Base-by-base conservation (phyloP, 2,888 invertebrate species). In the Chrysomela aeneicollis region DNA sequence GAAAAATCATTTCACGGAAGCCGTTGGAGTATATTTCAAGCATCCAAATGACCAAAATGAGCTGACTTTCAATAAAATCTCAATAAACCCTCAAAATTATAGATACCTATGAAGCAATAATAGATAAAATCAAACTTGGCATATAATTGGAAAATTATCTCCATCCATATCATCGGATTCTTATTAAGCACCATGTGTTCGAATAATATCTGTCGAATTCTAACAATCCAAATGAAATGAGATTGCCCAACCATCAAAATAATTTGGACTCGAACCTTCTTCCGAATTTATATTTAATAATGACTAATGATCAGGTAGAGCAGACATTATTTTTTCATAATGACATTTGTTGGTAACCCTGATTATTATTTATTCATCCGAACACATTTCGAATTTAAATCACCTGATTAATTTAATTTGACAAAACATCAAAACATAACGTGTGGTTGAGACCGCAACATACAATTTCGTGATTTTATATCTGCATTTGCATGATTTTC, bases 261-360 rank as follows among this genome's bases (percentile, higher is more conserved):
- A 57, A 57, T 57, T 77, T 75, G 74, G 74, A 63, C 66, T 57
- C 59, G 69, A 70, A 64, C 64, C 69, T 69, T 73, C 71, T 74
- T 71, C 73, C 71, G 71, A 76, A 76, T 77, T 78, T 76, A 77
- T 76, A 77, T 78, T 77, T 75, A 74, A 76, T 77, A 77, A 75
- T 74, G 70, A 73, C 70, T 75, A 76, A 76, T 74, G 66, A 74
- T 68, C 68, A 62, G 78, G 73, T 78, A 70, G 71, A 74, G 69
- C 67, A 71, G 74, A 75, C 75, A 74, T 75, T 71, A 74, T 76
- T 42, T 77, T 76, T 74, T 71, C 71, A 72, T 76, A 76, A 77
- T 77, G 75, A 76, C 76, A 75, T 75, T 76, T 72, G 74, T 74
- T 73, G 67, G 70, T 69, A 69, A 59, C 66, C 69, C 67, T 74